Evolutionary conservation across 1,140 invertebrate genomes (phyloP), one percentile per base, ranked within the genome.

Genomic region (Temnothorax curvispinosus): DNA sequence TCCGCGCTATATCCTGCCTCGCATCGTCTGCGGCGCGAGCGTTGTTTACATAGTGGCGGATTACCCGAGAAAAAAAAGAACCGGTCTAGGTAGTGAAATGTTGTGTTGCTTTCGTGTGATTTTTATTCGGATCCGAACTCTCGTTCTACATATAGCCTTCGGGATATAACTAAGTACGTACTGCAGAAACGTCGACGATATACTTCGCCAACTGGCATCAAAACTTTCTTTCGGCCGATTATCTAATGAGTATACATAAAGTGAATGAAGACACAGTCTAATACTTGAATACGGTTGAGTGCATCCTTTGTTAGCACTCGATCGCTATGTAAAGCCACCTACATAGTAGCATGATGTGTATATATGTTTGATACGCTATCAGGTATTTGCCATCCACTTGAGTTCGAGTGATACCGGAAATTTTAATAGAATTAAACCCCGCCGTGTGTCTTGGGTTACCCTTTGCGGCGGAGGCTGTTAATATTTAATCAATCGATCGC

Each of bases 361-460:
- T 13, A 32, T 13, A 35, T 13, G 44, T 13, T 38, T 38, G 67
- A 50, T 74, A 56, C 27, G n/a, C 38, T 27, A 32, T 60, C 41
- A 60, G 32, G 27, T 74, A 47, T 74, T 82, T 82, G 27, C 54
- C 54, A 60, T 47, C 27, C 54, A 47, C n/a, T 75, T 11, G 80
- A 35, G 54, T n/a, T 13, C 21, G 21, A n/a, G 32, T 67, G 21
- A 67, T 27, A 41, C 27, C 52, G 67, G 54, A 60, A 82, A 60
- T 74, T 74, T 82, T 74, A 74, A 82, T 74, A 54, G 21, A 84
- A 84, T 84, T 84, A 84, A 50, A 74, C 54, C n/a, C 67, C 2
- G 27, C 27, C 27, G 27, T 54, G 13, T 5, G 13, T 67, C 15
- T 67, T 8, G 35, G 27, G n/a, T 41, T 56, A 54, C n/a, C 7